Conservation (phyloP, 2,888 invertebrate species). For the Cryptosula pallasiana region DNA sequence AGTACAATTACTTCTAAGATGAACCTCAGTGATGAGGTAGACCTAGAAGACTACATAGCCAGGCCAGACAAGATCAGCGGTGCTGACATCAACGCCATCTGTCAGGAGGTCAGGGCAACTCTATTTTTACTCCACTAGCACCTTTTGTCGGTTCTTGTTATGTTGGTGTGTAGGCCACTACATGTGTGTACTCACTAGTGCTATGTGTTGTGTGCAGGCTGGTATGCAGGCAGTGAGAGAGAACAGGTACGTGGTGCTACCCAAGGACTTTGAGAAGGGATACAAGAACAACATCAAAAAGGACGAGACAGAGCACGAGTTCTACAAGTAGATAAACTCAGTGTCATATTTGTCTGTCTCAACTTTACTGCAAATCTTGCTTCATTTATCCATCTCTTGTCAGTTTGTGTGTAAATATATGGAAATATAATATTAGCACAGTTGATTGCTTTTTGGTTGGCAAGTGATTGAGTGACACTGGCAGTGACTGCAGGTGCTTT, state of each 20-base stretch:
- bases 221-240: slow-evolving; percentile 99
- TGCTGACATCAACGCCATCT: slow-evolving; percentile 98
- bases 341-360: too few relatives aligned
- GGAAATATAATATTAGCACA: too few relatives aligned
- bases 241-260: slow-evolving; percentile 95
- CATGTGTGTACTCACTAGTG: too few relatives aligned
- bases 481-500: too few relatives aligned
- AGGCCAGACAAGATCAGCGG: slow-evolving; percentile 97
- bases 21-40: slow-evolving; percentile 84
- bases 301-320: slow-evolving; percentile 98
- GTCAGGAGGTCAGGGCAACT: slow-evolving; percentile 71
- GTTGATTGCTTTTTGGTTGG: too few relatives aligned
- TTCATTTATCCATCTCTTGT: too few relatives aligned
- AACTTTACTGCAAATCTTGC: too few relatives aligned
- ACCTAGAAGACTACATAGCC: slow-evolving; percentile 97
- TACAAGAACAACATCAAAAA: slow-evolving; percentile 99
- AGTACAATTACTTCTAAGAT: slow-evolving; percentile 79
- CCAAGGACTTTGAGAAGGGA: slow-evolving; percentile 99
- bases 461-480: too few relatives aligned
- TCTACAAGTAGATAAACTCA: slow-evolving; percentile 87
- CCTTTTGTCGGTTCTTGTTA: slow-evolving; percentile 18
- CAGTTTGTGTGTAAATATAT: too few relatives aligned
- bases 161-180: too few relatives aligned
- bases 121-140: slow-evolving; percentile 5
- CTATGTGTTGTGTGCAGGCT: too few relatives aligned